Conservation (phyloP, 1,140 invertebrate genomes). For the Harlomillsia oculata region DNA sequence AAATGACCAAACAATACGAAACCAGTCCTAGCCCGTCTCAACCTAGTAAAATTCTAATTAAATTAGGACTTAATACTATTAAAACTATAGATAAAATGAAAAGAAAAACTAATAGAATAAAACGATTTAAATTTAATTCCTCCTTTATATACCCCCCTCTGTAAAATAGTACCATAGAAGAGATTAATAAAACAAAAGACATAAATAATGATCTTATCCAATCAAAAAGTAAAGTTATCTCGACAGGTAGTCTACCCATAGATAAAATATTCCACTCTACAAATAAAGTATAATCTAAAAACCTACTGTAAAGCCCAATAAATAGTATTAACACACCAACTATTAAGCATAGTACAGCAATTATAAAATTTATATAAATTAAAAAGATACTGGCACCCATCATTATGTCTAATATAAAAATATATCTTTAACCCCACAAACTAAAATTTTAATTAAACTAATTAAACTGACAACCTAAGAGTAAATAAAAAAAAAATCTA, state of each 20-base stretch:
- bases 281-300: conserved; percentile 41
- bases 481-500: conserved; percentile 42
- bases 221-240: conserved; percentile 49
- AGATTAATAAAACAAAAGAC: conserved; percentile 46
- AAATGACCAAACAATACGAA: conserved; percentile 58
- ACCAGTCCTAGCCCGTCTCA: conserved; percentile 57
- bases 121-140: conserved; percentile 47
- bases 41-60: conserved; percentile 57
- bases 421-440: conserved; percentile 32
- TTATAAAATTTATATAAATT: conserved; percentile 38
- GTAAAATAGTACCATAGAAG: conserved; percentile 51
- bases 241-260: conserved; percentile 43
- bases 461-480: conserved; percentile 40
- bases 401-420: conserved; percentile 40
- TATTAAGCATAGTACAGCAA: no score
- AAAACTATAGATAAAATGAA: conserved; percentile 58
- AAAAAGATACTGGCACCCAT: conserved; percentile 42
- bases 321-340: conserved; percentile 38
- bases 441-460: conserved; percentile 35
- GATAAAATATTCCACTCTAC: conserved; percentile 46
- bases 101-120: conserved; percentile 49
- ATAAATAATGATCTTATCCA: conserved; percentile 51
- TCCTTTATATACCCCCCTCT: conserved; percentile 49
- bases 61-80: conserved; percentile 56
- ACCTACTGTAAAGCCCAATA: conserved; percentile 37